phyloP scores from a whole-genome alignment of 2,797 vertebrate genomes.

The Delichon dasypus region DNA sequence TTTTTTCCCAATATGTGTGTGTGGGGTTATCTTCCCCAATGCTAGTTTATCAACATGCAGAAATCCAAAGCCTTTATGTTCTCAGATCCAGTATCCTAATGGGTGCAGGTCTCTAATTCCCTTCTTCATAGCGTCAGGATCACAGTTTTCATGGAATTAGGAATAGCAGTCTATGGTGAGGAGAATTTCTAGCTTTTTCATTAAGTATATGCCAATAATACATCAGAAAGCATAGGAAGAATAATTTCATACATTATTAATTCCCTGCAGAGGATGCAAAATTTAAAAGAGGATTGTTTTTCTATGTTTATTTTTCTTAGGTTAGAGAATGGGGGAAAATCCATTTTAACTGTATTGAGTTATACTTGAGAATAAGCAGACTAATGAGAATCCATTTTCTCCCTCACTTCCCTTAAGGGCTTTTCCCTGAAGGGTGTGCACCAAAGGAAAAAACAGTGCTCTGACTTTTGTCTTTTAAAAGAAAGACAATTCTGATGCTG shows the following conservation, averaged over 20 bases:
- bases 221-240: not conserved
- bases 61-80: not conserved
- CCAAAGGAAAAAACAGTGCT: not conserved
- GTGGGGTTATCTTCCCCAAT: not conserved
- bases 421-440: not conserved
- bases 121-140: not conserved
- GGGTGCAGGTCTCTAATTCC: not conserved
- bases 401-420: not conserved
- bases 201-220: not conserved
- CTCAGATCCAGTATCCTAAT: not conserved
- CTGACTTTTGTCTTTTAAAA: not conserved
- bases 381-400: not conserved
- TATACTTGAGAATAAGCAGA: not conserved
- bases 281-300: not conserved
- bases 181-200: not conserved
- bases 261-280: not conserved
- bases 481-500: not conserved
- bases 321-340: not conserved
- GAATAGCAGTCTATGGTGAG: not conserved
- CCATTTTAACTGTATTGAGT: not conserved
- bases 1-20: not conserved
- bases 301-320: not conserved
- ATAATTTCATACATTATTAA: conserved; percentile 25
- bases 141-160: not conserved
- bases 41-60: not conserved